phyloP scores from a whole-genome alignment of 2,113 vertebrate genomes.

The Verasper variegatus region DNA sequence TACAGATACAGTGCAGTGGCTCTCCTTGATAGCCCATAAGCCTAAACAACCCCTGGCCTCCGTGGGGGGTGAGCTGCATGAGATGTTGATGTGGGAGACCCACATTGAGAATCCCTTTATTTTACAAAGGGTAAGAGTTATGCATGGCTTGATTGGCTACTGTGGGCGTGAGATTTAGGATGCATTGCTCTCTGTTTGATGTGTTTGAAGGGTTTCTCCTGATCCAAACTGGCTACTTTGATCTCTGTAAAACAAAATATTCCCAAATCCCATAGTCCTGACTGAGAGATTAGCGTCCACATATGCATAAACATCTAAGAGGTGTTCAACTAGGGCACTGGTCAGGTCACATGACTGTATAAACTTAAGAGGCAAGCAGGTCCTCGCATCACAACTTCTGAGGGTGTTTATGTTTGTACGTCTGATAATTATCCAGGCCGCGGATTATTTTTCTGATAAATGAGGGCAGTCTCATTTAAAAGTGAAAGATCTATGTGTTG shows the following conservation, averaged over 20 bases:
- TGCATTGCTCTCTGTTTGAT: constrained; percentile 76
- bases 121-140: constrained; percentile 67
- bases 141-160: constrained; percentile 77
- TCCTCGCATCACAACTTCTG: constrained; percentile 72
- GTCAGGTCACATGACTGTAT: constrained; percentile 80
- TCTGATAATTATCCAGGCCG: constrained; percentile 75
- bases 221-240: constrained; percentile 73
- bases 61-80: constrained; percentile 50
- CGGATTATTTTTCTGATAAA: constrained; percentile 71
- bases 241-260: constrained; percentile 82
- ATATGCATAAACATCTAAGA: constrained; percentile 83
- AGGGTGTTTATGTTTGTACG: constrained; percentile 79
- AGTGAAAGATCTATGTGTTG: constrained; percentile 61
- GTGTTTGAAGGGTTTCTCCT: constrained; percentile 74
- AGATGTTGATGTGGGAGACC: constrained; percentile 63
- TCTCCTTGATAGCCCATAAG: constrained; percentile 60
- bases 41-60: constrained; percentile 56
- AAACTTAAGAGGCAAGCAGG: constrained; percentile 66
- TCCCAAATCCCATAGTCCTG: constrained; percentile 83
- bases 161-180: constrained; percentile 72
- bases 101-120: constrained; percentile 60
- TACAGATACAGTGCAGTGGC: constrained; percentile 56
- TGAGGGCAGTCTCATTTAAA: constrained; percentile 77
- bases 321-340: constrained; percentile 79
- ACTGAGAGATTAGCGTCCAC: constrained; percentile 75